Conservation (phyloP, 1,140 invertebrate genomes). For the Drosophila tristis region DNA sequence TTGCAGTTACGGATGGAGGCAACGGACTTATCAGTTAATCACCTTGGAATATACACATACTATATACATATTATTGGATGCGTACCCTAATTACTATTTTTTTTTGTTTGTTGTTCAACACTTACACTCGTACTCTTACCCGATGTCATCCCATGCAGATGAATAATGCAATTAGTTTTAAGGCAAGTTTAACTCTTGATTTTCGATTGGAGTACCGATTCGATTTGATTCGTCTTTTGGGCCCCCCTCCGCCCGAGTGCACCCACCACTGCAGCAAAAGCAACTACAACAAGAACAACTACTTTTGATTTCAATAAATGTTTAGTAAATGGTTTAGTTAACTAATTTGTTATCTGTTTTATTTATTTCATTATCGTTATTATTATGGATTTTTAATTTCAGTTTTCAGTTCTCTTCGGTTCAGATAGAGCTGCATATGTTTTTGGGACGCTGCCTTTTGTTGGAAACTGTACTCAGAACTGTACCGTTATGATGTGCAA, state of each 20-base stretch:
- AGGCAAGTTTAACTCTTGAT: slow-evolving; percentile 44
- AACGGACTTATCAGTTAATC: slow-evolving; percentile 31
- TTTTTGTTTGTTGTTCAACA: slow-evolving; percentile 11
- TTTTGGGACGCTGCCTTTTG: neutral
- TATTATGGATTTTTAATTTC: slow-evolving; percentile 10
- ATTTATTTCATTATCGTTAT: slow-evolving; percentile 11
- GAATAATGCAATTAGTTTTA: slow-evolving; percentile 58
- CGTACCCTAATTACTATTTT: slow-evolving; percentile 2
- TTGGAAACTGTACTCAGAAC: slow-evolving; percentile 3
- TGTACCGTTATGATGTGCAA: slow-evolving; percentile 15
- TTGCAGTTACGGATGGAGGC: neutral
- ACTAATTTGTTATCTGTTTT: slow-evolving; percentile 29
- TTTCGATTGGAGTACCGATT: slow-evolving; percentile 4
- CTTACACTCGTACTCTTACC: slow-evolving; percentile 15
- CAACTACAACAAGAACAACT: slow-evolving; percentile 28
- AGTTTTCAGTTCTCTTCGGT: slow-evolving; percentile 11
- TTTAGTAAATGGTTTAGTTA: slow-evolving; percentile 77
- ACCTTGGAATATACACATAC: neutral
- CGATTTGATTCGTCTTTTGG: slow-evolving; percentile 22
- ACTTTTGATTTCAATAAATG: slow-evolving; percentile 69
- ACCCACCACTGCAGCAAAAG: slow-evolving; percentile 1
- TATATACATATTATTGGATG: neutral
- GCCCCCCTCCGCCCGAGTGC: neutral
- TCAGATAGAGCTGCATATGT: neutral
- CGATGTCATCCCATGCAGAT: slow-evolving; percentile 5